Base-by-base conservation (phyloP, 2,797 vertebrate species). In the Cryptoprocta ferox region DNA sequence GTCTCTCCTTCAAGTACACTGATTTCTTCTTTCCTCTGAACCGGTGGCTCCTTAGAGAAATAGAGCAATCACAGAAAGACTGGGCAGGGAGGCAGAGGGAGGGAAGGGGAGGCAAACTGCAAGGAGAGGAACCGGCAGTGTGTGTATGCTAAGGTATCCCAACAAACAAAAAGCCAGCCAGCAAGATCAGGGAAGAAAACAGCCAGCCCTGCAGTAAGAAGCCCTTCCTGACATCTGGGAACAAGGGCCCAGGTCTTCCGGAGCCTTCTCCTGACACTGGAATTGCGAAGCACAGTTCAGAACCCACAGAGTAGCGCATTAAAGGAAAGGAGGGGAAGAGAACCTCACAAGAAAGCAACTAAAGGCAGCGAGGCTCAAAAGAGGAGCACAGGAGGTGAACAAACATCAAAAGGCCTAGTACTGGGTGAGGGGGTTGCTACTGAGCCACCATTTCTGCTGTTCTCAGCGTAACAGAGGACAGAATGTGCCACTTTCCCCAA, bases 281-380 rank as follows among this genome's bases (percentile, higher is more conserved):
- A 53, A 91, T 35, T n/a, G 56, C 16, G 28, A 37, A 88, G 59
- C 65, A 24, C 1, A 7, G 48, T 79, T 81, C 79, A 89, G 66
- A 96, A 94, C 53, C 75, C 91, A 94, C 37, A 88, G 79, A 97
- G 88, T 32, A 61, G 35, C 12, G 9, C 6, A 83, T 70, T 73
- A 53, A 48, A 78, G 81, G 63, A 39, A 76, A 71, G 26, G 13
- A 48, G 70, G 68, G 48, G 35, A 76, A 75, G 3, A 45, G 65
- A 85, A 37, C 4, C 24, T 84, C 56, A 53, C 32, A 15, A 45
- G 68, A 92, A 89, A 91, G 59, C 91, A 94, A 66, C 50, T 18
- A 42, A 78, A n/a, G 19, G 7, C 89, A 96, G 84, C 21, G 1
- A 70, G 71, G 28, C 19, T 61, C 26, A 3, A 32, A 63, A 59